Conservation (phyloP, 2,113 vertebrate genomes). For the Hydropotes inermis region DNA sequence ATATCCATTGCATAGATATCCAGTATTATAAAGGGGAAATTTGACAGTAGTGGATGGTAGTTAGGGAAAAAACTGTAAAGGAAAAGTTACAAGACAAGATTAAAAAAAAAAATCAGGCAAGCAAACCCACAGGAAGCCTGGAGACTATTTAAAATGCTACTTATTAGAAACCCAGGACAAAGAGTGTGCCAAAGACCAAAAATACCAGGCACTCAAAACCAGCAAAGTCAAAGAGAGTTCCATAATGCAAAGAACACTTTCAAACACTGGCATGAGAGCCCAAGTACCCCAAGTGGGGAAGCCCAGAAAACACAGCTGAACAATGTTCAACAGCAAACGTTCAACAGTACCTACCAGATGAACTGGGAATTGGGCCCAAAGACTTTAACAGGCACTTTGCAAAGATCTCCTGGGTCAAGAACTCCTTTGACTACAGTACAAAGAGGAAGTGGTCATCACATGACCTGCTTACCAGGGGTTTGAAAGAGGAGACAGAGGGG, state of each 20-base stretch:
- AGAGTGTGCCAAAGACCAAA: neutral
- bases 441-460: neutral
- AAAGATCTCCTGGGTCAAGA: neutral
- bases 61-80: neutral
- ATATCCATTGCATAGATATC: neutral
- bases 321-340: fast-evolving
- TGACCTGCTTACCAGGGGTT: neutral
- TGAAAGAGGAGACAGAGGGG: neutral
- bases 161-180: conserved; percentile 20
- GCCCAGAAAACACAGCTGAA: neutral
- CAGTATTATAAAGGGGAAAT: neutral
- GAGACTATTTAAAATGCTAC: conserved; percentile 17
- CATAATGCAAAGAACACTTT: neutral
- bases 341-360: neutral
- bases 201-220: conserved; percentile 17
- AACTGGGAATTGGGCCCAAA: neutral
- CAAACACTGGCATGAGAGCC: neutral
- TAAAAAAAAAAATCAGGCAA: neutral
- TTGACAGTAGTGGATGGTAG: neutral
- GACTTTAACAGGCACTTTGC: neutral
- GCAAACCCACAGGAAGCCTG: neutral
- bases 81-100: neutral
- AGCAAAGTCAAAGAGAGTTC: neutral
- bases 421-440: neutral
- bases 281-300: neutral